A percentile compares a stretch with the other conserved stretches of the same genome.
Conservation (phyloP, 2,113 vertebrate genomes). For the Rhinogobius similis region DNA sequence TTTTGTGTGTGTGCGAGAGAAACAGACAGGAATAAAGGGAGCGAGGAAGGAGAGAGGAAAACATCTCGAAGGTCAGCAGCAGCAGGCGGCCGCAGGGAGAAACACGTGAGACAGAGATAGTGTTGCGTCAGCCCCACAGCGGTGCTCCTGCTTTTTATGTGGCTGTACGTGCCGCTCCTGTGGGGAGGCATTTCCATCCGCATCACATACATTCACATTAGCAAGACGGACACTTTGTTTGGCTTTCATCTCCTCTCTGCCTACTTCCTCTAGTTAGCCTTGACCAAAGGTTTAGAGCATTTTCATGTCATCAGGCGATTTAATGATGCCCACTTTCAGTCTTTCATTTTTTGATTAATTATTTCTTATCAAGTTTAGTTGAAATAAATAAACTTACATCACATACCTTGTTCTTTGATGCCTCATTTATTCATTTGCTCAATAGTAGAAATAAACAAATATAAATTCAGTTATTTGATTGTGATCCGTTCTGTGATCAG, state of each 20-base stretch:
- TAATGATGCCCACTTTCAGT: neutral
- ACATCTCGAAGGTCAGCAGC: constrained; percentile 83
- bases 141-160: constrained; percentile 58
- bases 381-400: neutral
- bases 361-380: neutral
- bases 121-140: constrained; percentile 79
- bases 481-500: no score
- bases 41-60: constrained; percentile 72
- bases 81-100: constrained; percentile 79
- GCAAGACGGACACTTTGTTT: constrained; percentile 4
- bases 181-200: constrained; percentile 71
- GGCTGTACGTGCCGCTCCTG: constrained; percentile 58
- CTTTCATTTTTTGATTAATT: neutral
- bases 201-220: constrained; percentile 62
- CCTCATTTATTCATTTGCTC: neutral
- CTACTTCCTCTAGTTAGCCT: neutral
- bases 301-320: constrained; percentile 1
- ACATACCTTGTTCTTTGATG: neutral
- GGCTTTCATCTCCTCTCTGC: constrained; percentile 1
- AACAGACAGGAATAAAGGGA: constrained; percentile 71
- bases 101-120: constrained; percentile 79
- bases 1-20: constrained; percentile 39
- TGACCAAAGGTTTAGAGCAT: neutral
- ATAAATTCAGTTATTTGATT: neutral
- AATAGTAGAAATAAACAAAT: neutral